Evolutionary conservation across 2,113 vertebrate species (phyloP), one percentile per base, ranked within the genome.

Genomic region (Thamnaconus septentrionalis): DNA sequence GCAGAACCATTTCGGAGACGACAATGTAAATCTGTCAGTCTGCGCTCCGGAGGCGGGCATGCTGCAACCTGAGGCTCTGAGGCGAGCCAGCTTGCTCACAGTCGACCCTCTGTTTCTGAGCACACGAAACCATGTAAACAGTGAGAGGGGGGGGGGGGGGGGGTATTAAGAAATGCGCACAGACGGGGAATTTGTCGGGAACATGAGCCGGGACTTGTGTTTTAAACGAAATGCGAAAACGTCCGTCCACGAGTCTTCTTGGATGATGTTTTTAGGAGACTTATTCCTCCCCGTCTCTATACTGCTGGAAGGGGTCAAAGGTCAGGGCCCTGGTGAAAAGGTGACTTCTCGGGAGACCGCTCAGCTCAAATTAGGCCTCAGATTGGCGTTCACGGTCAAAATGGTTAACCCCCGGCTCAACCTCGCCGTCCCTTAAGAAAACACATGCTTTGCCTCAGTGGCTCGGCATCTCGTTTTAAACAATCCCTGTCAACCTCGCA

Each of bases 351-450:
- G 47, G 63, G 83, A 84, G 85, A 85, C 66, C 64, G 72, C 58
- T 87, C 84, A 73, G 73, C 80, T 78, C 77, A 89, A 90, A 88
- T 91, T 86, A 87, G 74, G 71, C 68, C 73, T 77, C 60, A 64
- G 78, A 82, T 86, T 86, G 75, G 75, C 73, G 58, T 88, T 83
- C 82, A 74, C 68, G 75, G 88, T 88, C 86, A 88, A 84, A 84
- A 83, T 85, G 80, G 84, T 90, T 87, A 84, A 90, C 88, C 86
- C 53, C 58, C 31, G 59, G 67, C 84, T 31, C 18, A 85, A 85
- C 85, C 85, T 87, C 73, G 43, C 59, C 52, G 8, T 75, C 66
- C 65, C 70, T 59, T 85, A 87, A 84, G 77, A 87, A 88, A 89
- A 87, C 87, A 88, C 63, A 69, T 80, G 85, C 76, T 86, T 78